A percentile compares a stretch with the other conserved stretches of the same genome.
These are phyloP conservation scores for Diplazon laetatorius DNA, from an alignment of 2,888 invertebrate genomes.

Conservation along the genomic window DNA sequence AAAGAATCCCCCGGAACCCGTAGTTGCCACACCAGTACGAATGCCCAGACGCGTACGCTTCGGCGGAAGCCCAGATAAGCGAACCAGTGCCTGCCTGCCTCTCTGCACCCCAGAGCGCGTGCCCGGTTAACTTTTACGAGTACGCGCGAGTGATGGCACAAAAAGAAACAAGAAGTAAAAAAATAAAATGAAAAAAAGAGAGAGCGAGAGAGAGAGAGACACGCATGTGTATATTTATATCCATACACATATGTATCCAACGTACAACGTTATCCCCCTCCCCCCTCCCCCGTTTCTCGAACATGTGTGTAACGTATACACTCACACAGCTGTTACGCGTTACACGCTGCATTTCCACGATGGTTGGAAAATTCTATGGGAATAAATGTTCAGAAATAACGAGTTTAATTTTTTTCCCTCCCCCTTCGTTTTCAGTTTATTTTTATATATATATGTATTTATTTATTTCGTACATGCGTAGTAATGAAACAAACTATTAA, in stretches of 20 bases:
- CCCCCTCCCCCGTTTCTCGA: too few relatives aligned
- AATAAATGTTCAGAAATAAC: background rate
- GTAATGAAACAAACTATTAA: too few relatives aligned
- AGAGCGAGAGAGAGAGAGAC: too few relatives aligned
- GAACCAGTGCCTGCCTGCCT: slow-evolving; percentile 13
- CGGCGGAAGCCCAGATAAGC: slow-evolving; percentile 56
- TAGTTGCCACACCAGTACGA: slow-evolving; percentile 28
- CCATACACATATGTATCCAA: too few relatives aligned
- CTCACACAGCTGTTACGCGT: too few relatives aligned
- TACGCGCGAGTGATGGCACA: slow-evolving; percentile 18
- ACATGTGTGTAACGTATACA: too few relatives aligned
- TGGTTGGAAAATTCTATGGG: background rate
- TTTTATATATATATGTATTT: too few relatives aligned
- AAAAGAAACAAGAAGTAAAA: background rate
- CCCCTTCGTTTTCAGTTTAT: background rate
- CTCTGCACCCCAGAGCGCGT: slow-evolving; percentile 33
- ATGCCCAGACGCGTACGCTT: slow-evolving; percentile 33
- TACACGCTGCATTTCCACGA: background rate
- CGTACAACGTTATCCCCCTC: too few relatives aligned
- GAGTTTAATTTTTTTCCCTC: background rate
- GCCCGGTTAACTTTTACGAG: slow-evolving; percentile 59
- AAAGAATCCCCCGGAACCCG: slow-evolving; percentile 51
- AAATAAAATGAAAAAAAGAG: too few relatives aligned
- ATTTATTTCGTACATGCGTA: too few relatives aligned
- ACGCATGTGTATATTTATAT: background rate